Evolutionary conservation across 2,797 vertebrate genomes (phyloP), one percentile per base, ranked within the genome.

Genomic region (Chiloscyllium punctatum): DNA sequence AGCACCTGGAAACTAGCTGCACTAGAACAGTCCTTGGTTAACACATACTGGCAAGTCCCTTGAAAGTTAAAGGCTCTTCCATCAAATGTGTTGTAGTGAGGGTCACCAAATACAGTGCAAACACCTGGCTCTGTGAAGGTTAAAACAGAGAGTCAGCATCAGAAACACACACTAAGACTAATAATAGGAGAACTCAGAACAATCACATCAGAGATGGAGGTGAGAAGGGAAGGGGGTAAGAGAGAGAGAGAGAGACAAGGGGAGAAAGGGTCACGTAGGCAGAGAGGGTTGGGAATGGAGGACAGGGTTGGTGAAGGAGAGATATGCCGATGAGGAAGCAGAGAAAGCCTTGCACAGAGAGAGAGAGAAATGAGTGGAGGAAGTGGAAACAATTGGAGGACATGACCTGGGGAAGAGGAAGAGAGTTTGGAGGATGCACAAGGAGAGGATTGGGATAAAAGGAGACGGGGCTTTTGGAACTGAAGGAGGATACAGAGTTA

Each of bases 21-120:
- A 96, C 98, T 97, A 96, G 98, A 98, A 96, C 99, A 99, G 96
- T 99, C 99, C 95, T 98, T 98, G 0, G 99, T 99, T 97, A 99
- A 98, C 94, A 99, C 97, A 82, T 99, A 99, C 97, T 99, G 99
- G 97, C 99, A 99, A 0, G 99, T 99, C 96, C 99, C 99, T 98
- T 99, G 99, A 97, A 99, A 99, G 98, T 99, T 99, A 98, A 99
- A 99, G 96, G 99, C 99, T 97, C 99, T 98, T 96, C 99, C 99
- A 68, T 99, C 99, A 96, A 99, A 99, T 94, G 99, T 99, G 98
- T 99, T 99, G 98, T 99, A 99, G 98, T 99, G 99, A 82, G 99
- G 99, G 96, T 99, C 99, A 96, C 99, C 99, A 97, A 99, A 99
- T 2, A 99, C 99, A 3, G 99, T 99, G 96, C 99, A 99, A 48